Evolutionary conservation across 2,888 invertebrate genomes (phyloP).

Genomic region (Eupithecia inturbata): DNA sequence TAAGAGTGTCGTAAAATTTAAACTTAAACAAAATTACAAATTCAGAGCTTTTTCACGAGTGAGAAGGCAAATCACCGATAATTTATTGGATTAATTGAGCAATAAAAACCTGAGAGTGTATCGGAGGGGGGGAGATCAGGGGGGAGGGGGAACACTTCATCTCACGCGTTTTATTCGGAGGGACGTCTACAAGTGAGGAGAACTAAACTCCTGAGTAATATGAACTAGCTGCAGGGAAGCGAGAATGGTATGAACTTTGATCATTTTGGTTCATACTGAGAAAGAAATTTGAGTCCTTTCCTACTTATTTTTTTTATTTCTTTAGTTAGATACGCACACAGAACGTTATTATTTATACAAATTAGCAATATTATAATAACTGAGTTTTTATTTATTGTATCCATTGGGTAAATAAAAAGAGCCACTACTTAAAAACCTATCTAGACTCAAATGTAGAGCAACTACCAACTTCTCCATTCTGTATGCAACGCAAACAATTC

Average conservation of each 20-base stretch:
- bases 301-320: background rate
- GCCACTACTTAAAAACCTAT: background rate
- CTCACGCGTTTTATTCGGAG: conserved; percentile 79
- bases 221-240: background rate
- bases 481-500: background rate
- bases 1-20: conserved; percentile 25
- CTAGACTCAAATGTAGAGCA: background rate
- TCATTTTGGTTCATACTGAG: background rate
- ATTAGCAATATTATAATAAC: background rate
- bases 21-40: conserved; percentile 50
- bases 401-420: background rate
- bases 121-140: conserved; percentile 48
- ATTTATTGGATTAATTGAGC: conserved; percentile 75
- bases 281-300: background rate
- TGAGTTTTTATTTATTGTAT: background rate
- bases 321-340: background rate
- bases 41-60: conserved; percentile 55
- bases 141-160: conserved; percentile 79
- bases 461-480: background rate
- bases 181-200: conserved; percentile 41
- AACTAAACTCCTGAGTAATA: conserved; percentile 53
- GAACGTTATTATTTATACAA: background rate
- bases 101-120: conserved; percentile 71
- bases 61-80: conserved; percentile 60
- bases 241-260: background rate